Evolutionary conservation across 2,797 vertebrate species (phyloP).

Genomic region (Neostethus bicornis): DNA sequence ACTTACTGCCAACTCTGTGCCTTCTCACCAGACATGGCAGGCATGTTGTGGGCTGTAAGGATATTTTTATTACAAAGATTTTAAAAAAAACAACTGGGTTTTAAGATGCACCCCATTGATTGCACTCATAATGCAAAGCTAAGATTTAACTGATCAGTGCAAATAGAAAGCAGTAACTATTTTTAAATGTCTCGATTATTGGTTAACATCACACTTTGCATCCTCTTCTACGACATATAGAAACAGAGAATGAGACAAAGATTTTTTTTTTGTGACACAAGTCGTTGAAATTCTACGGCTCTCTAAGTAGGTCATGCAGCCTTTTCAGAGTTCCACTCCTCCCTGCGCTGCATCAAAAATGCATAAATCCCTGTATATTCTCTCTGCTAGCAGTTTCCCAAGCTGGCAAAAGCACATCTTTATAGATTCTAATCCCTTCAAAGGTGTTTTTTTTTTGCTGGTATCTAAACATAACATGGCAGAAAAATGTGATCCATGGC

Average conservation of each 20-base stretch:
- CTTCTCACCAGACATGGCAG: conserved; percentile 32
- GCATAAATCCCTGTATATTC: conserved; percentile 79
- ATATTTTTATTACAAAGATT: conserved; percentile 36
- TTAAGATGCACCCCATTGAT: conserved; percentile 33
- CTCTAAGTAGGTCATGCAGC: conserved; percentile 83
- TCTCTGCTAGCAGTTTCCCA: conserved; percentile 68
- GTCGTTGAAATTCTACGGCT: conserved; percentile 71
- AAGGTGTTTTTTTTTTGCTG: conserved; percentile 68
- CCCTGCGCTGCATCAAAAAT: conserved; percentile 80
- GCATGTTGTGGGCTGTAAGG: conserved; percentile 43
- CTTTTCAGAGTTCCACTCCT: conserved; percentile 77
- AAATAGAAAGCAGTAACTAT: conserved; percentile 21
- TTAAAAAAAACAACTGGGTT: conserved; percentile 50
- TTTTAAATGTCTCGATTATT: background rate
- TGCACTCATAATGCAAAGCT: conserved; percentile 29
- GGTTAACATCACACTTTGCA: conserved; percentile 35
- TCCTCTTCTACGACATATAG: conserved; percentile 45
- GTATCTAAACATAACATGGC: conserved; percentile 67
- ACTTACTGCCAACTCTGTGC: conserved; percentile 31
- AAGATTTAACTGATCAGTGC: conserved; percentile 18
- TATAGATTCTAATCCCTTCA: conserved; percentile 75
- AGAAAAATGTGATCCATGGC: conserved; percentile 59
- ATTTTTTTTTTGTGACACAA: conserved; percentile 66
- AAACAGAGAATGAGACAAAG: conserved; percentile 40
- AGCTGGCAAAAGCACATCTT: conserved; percentile 67